Conservation (phyloP, 2,888 invertebrate species). For the Nephrotoma appendiculata region DNA sequence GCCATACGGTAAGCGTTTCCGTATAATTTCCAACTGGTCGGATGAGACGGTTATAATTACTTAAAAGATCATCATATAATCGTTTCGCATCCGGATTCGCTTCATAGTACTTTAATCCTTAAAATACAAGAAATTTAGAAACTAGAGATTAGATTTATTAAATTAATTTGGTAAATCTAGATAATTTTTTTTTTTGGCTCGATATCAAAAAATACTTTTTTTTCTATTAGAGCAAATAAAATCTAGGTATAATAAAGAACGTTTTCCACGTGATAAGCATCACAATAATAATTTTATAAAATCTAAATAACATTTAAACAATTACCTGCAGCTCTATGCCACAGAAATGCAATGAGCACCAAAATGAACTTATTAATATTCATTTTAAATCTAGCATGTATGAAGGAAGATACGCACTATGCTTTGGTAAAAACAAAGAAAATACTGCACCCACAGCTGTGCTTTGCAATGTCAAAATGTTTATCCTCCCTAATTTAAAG, state of each 20-base stretch:
- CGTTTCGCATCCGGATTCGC: constrained; percentile 90
- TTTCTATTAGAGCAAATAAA: background rate
- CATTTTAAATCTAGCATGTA: background rate
- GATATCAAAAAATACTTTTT: too few species aligned
- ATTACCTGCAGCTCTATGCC: background rate
- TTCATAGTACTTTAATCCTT: constrained; percentile 33
- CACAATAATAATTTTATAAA: background rate
- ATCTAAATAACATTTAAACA: background rate
- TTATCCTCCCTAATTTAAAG: background rate
- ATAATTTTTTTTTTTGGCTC: too few species aligned
- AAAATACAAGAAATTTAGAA: background rate
- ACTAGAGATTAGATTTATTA: background rate
- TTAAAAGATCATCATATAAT: constrained; percentile 88
- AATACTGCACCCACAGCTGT: background rate
- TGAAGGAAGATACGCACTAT: background rate
- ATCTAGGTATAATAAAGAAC: background rate
- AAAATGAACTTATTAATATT: background rate
- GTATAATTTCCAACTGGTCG: constrained; percentile 86
- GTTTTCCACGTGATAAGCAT: background rate
- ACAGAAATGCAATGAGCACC: background rate
- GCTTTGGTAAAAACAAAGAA: background rate
- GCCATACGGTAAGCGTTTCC: constrained; percentile 79
- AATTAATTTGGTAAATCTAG: too few species aligned
- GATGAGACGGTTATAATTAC: constrained; percentile 90
- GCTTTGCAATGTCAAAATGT: background rate